Evolutionary conservation across 1,140 invertebrate genomes (phyloP), one percentile per base, ranked within the genome.

Genomic region (Chionoecetes opilio): DNA sequence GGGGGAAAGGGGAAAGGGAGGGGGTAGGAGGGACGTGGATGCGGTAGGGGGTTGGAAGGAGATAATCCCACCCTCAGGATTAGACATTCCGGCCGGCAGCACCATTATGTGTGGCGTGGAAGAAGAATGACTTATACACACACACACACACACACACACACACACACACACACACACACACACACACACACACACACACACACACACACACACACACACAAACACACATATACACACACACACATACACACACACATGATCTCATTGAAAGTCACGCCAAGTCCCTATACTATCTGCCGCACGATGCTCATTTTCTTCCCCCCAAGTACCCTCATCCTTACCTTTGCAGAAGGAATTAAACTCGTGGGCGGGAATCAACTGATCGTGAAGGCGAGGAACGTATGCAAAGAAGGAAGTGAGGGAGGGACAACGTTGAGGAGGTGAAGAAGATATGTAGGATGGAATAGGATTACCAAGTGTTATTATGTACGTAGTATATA

Each of bases 71-170:
- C 63, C 63, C 21, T 75, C 21, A 75, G 63, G 63, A 75, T 75
- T 75, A 75, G 63, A 75, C n/a, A n/a, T 75, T 75, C 63, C 63
- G 21, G 21, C 63, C 63, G n/a, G 21, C 63, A 75, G 63, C 63
- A n/a, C 63, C 63, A 75, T 75, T 75, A n/a, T 75, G 63, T n/a
- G 63, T n/a, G 63, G 63, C 63, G 63, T n/a, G 63, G 63, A n/a
- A 75, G 63, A 75, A 75, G n/a, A n/a, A 75, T 75, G 21, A 75
- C 63, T 75, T 75, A 34, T 38, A 86, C 85, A 86, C 85, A 86
- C 85, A 26, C 85, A 86, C 85, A 75, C 63, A 75, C 63, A 75
- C 41, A 46, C 41, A 5, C 41, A 46, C 41, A 6, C 41, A 46
- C 14, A 5, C 41, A 46, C 41, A 46, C 41, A 46, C 41, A 46